A percentile compares a stretch with the other conserved stretches of the same genome.
Evolutionary conservation across 2,797 vertebrate species (phyloP).

Genomic region (Epinephelus coioides): DNA sequence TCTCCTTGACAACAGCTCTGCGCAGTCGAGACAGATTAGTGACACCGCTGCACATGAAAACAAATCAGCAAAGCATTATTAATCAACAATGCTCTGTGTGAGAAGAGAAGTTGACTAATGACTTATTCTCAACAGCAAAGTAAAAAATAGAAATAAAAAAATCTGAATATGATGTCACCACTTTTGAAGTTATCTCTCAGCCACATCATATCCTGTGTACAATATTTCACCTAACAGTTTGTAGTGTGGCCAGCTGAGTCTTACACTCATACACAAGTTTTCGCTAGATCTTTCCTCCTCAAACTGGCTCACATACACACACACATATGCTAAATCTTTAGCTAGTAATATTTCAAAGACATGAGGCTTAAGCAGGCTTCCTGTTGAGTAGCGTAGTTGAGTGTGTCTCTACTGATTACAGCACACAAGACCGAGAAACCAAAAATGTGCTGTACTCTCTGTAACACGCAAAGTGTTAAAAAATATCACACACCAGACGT

Average conservation of each 20-base stretch:
- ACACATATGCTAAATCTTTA: slow-evolving; percentile 9
- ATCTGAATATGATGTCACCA: not conserved
- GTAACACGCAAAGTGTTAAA: slow-evolving; percentile 4
- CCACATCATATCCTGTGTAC: not conserved
- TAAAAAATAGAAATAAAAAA: not conserved
- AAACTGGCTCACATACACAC: slow-evolving; percentile 4
- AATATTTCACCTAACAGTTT: slow-evolving; percentile 10
- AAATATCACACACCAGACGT: not conserved
- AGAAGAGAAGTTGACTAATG: slow-evolving; percentile 5
- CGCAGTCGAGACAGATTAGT: slow-evolving; percentile 36
- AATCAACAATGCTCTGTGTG: slow-evolving; percentile 20
- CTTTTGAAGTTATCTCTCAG: not conserved
- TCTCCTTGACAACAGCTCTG: slow-evolving; percentile 16
- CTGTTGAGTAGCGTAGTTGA: not conserved
- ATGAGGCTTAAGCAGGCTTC: slow-evolving; percentile 1
- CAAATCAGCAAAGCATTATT: slow-evolving; percentile 23
- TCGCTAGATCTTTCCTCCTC: not conserved
- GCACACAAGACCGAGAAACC: slow-evolving; percentile 9
- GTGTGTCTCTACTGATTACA: slow-evolving; percentile 37
- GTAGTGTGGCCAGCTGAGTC: slow-evolving; percentile 2
- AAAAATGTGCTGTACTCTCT: not conserved
- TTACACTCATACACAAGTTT: slow-evolving; percentile 8
- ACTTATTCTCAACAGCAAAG: not conserved
- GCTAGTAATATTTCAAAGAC: slow-evolving; percentile 27
- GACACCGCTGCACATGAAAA: slow-evolving; percentile 30